Evolutionary conservation across 1,140 invertebrate genomes (phyloP), one percentile per base, ranked within the genome.

Genomic region (Drosophila mojavensis): DNA sequence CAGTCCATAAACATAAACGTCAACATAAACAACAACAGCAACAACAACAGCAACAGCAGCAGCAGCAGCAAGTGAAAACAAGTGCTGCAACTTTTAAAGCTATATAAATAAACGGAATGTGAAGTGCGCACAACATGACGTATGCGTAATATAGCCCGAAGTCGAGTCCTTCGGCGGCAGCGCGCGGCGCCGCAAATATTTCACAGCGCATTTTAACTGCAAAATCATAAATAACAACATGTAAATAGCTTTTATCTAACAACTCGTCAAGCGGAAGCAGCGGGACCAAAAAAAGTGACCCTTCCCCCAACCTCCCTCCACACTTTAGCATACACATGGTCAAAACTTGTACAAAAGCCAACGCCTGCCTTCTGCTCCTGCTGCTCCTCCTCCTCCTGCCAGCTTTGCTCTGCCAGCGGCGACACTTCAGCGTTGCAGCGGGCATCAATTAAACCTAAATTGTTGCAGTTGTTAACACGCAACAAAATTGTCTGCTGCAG

Each of bases 181-280:
- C 24, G 43, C 7, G 47, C 20, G 53, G 58, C 39, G 70, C 64
- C 61, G 59, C 64, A 55, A 63, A 86, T 79, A 86, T 82, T 82
- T 89, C 84, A 83, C 74, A 72, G 66, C 86, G 80, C 83, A 88
- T 83, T 89, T 88, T 78, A 89, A 86, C 84, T 84, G 84, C 84
- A 89, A 88, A 88, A 89, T 89, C 84, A 88, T 88, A 88, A 88
- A 88, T 88, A 88, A 88, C 83, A 88, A 89, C 80, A 88, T 89
- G 84, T 88, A 89, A 88, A 88, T 88, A 89, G 84, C 84, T 89
- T 89, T 88, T 88, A 88, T 88, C 84, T 89, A 88, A 89, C 84
- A 84, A 86, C 84, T 86, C 83, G 83, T 86, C 83, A 86, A 79
- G 84, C 83, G 84, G 84, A 88, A 89, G 69, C 66, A 63, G 67